Evolutionary conservation across 2,888 invertebrate species (phyloP).

Genomic region (Ariolimax columbianus): DNA sequence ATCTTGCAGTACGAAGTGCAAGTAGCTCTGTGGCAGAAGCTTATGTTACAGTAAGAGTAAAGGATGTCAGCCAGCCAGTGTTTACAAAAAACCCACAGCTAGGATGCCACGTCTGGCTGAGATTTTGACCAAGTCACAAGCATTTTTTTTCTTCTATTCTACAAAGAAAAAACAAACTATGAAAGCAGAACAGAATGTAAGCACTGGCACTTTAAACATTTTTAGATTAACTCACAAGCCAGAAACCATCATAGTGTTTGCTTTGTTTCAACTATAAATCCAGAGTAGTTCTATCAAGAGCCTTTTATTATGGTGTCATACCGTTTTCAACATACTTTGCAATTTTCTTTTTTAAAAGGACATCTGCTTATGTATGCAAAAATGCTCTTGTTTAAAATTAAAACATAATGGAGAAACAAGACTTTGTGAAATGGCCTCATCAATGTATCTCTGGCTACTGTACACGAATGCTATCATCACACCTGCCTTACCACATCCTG

Average conservation of each 20-base stretch:
- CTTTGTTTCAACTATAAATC: not conserved
- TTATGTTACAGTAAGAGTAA: not conserved
- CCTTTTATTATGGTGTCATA: too few species aligned
- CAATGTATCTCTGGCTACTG: conserved; percentile 22
- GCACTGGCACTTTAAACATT: not conserved
- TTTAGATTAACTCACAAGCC: not conserved
- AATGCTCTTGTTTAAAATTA: not conserved
- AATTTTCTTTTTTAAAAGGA: not conserved
- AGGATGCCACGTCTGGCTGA: conserved; percentile 10
- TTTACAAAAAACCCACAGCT: not conserved
- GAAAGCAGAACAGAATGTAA: not conserved
- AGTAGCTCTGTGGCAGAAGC: not conserved
- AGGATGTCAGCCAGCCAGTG: not conserved
- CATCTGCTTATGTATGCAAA: not conserved
- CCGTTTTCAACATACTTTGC: not conserved
- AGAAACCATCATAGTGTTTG: not conserved
- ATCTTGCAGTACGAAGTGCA: not conserved
- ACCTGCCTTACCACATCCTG: conserved; percentile 40
- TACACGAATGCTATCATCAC: conserved; percentile 20
- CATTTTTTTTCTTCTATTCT: not conserved
- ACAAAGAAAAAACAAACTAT: not conserved
- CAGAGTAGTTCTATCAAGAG: not conserved
- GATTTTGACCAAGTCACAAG: not conserved
- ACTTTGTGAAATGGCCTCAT: conserved; percentile 30
- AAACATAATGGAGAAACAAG: conserved; percentile 19